These are phyloP conservation scores for Scaeva pyrastri DNA, from an alignment of 2,888 invertebrate genomes.

Conservation along the genomic window DNA sequence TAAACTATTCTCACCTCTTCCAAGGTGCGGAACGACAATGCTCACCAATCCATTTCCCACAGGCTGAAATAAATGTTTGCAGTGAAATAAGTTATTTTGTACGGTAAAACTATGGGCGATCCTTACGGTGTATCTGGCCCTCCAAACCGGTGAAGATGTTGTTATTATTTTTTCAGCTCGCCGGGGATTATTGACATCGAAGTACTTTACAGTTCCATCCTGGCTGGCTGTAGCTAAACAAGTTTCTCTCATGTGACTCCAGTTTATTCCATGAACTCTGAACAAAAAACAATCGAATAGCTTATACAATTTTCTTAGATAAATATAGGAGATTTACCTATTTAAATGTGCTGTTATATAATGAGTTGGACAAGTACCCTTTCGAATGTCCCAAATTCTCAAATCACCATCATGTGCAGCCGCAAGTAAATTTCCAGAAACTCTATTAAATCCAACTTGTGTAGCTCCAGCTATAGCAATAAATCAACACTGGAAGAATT, in stretches of 20 bases:
- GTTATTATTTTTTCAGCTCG: constrained; percentile 93
- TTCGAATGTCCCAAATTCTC: constrained; percentile 97
- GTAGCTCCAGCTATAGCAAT: constrained; percentile 90
- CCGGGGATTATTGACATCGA: constrained; percentile 94
- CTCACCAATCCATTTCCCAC: constrained; percentile 96
- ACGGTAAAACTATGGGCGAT: no score
- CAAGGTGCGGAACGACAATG: constrained; percentile 95
- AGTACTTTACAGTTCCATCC: constrained; percentile 97
- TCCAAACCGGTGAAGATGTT: constrained; percentile 94
- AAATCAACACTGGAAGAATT: background rate
- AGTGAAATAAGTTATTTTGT: background rate
- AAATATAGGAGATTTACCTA: no score
- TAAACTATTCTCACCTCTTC: constrained; percentile 93
- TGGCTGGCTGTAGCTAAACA: constrained; percentile 96
- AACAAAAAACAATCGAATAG: background rate
- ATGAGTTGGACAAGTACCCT: constrained; percentile 93
- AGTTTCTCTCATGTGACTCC: constrained; percentile 94
- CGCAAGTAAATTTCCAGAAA: constrained; percentile 92
- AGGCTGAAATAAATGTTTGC: constrained; percentile 87
- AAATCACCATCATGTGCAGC: constrained; percentile 98
- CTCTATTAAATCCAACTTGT: constrained; percentile 96
- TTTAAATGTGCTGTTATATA: constrained; percentile 96
- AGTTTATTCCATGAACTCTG: constrained; percentile 96
- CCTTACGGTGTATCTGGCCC: constrained; percentile 92
- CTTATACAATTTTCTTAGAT: no score